A percentile compares a stretch with the other conserved stretches of the same genome.
phyloP scores from a whole-genome alignment of 2,888 invertebrate species.

The Fragum whitleyi region DNA sequence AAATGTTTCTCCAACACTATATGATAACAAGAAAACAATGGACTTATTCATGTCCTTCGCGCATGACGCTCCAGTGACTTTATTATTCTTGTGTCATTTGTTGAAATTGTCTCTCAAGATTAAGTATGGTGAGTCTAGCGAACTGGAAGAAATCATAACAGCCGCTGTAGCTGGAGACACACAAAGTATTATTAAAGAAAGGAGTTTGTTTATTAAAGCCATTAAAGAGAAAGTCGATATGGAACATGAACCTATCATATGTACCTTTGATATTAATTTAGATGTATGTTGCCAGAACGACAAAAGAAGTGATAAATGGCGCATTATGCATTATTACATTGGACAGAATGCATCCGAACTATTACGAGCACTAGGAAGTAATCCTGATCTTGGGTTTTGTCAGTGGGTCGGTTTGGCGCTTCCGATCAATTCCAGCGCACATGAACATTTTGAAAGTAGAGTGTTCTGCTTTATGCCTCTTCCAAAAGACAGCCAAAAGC shows the following conservation, averaged over 20 bases:
- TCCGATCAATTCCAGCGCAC: constrained; percentile 11
- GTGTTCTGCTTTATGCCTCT: constrained; percentile 79
- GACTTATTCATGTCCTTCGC: constrained; percentile 75
- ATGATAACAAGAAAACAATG: constrained; percentile 67
- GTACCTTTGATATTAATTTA: neutral
- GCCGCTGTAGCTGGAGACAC: neutral
- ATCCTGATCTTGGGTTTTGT: constrained; percentile 31
- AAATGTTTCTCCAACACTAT: constrained; percentile 74
- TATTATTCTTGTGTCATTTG: constrained; percentile 80
- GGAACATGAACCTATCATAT: neutral
- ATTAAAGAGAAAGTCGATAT: neutral
- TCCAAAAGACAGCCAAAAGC: constrained; percentile 71
- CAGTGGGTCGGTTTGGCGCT: constrained; percentile 48
- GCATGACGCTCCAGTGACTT: constrained; percentile 73
- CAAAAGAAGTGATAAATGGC: constrained; percentile 20
- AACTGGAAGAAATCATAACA: neutral
- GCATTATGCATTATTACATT: constrained; percentile 37
- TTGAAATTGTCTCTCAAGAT: constrained; percentile 71
- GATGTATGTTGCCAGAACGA: neutral
- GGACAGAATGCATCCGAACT: constrained; percentile 31
- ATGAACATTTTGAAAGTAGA: constrained; percentile 32
- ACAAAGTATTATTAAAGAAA: neutral
- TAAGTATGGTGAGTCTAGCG: neutral
- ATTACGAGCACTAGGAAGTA: constrained; percentile 31
- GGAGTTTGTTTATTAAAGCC: neutral